Evolutionary conservation across 2,113 vertebrate species (phyloP), one percentile per base, ranked within the genome.

Genomic region (Hipposideros armiger): DNA sequence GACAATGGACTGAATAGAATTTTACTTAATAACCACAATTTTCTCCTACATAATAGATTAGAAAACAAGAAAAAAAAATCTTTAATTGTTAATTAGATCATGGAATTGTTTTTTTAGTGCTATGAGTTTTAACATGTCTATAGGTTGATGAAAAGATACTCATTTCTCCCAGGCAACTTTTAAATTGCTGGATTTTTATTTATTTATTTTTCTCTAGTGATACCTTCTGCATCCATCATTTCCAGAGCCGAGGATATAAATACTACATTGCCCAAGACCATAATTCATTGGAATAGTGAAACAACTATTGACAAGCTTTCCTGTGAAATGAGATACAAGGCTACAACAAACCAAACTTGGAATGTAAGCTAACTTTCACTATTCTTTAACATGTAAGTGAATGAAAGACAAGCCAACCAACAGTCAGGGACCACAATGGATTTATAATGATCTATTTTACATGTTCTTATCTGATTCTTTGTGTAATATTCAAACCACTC

Each of bases 281-380:
- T 89, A 66, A 78, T 98, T 36, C 74, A 16, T 15, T 99, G 99
- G 99, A 76, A 45, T 60, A 98, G 92, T 32, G 96, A 50, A 87
- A 98, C 96, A 0, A 42, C 24, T 56, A 96, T 96, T 93, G 87
- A 54, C 50, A 47, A 92, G 0, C 69, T 97, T 88, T 85, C 0
- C 90, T 99, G 99, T 3, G 96, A 99, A 96, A 97, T 98, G 95
- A 87, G 98, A 85, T 97, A 98, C 93, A 96, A 83, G 73, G 94
- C 97, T 36, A 32, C 0, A 0, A 89, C 56, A 4, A 28, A 91
- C 9, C 4, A 26, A 0, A 36, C 8, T 0, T 99, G 98, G 98
- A 98, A 95, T 0, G 98, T 99, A 98, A 98, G 98, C 66, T 11
- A 0, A 72, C 2, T 17, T 45, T 54, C 17, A 45, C 88, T 93